Percentiles rank a stretch among this genome's conserved stretches.
These are phyloP conservation scores for Apamea crenata DNA, from an alignment of 2,888 invertebrate genomes.

Conservation along the genomic window DNA sequence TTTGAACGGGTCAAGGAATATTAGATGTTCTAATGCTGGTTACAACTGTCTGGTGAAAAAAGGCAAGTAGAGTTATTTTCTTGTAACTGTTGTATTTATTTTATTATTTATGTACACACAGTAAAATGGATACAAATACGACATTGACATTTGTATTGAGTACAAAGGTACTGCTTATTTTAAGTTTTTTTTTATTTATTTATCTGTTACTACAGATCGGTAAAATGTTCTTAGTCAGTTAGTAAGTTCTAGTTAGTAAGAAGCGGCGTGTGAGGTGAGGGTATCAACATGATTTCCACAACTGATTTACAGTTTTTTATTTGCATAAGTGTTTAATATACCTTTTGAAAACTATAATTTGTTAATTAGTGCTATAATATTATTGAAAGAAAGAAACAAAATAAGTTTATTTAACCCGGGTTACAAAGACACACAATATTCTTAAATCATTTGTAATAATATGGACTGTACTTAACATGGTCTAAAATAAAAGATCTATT, in stretches of 20 bases:
- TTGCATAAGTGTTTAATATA: background rate
- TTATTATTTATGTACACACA: background rate
- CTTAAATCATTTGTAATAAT: background rate
- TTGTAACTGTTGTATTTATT: background rate
- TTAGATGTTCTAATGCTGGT: constrained; percentile 44
- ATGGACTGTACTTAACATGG: background rate
- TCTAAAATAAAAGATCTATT: background rate
- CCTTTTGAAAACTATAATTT: background rate
- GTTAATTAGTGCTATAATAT: background rate
- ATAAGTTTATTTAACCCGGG: background rate
- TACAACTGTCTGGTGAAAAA: constrained; percentile 9
- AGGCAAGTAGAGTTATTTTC: background rate
- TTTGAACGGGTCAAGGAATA: constrained; percentile 60
- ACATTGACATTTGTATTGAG: background rate
- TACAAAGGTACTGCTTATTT: no score
- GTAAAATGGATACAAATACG: background rate
- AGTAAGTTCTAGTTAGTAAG: background rate
- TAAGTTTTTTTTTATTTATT: no score
- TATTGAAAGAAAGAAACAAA: background rate
- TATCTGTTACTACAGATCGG: background rate
- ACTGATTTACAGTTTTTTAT: background rate
- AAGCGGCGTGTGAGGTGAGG: background rate
- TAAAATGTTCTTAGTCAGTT: background rate
- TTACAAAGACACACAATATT: background rate
- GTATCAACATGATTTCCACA: background rate